Base-by-base conservation (phyloP, 2,113 vertebrate genomes). In the Bambusicola thoracicus region DNA sequence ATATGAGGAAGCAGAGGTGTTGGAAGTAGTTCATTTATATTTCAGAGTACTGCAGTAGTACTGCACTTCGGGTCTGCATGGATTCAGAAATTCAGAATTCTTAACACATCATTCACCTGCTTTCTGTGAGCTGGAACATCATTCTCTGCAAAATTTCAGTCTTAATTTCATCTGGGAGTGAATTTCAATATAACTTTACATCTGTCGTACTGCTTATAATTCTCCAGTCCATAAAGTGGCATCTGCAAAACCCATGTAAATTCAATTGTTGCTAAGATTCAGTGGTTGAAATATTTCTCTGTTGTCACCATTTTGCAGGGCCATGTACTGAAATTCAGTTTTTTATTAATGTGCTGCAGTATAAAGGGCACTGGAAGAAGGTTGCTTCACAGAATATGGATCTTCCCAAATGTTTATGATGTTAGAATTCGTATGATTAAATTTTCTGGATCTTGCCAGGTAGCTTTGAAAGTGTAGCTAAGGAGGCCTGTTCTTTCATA, bases 381-480 rank as follows among this genome's bases (percentile, higher is more conserved):
- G 6, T 22, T 85, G 14, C 20, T 65, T 63, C 79, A 43, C 10
- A 17, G 24, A 30, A 8, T 6, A 40, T 32, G 27, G 9, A 19
- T 81, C 7, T 6, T 80, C 27, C 29, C 84, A 43, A 29, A 43
- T 24, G 22, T 40, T 76, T 51, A 7, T 2, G 1, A 30, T 75
- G 5, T 36, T 43, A 8, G 12, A 49, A 56, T 69, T 17, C 1
- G 2, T 21, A 27, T 27, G 40, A 70, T 65, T 43, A 41, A 65
- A 25, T 13, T 56, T 80, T 1, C 0, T 20, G 12, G 24, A 12
- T 27, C 3, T 77, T 58, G 16, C 7, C 8, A 41, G 49, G 69
- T 66, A 43, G 2, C 25, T 41, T 59, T 0, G 1, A 4, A 58
- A 66, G 13, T 48, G 4, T 4, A 59, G 2, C 11, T 89, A 20